Conservation (phyloP, 37 sponge, comb jelly and placozoan genomes). For the Cliona cf. orientalis region DNA sequence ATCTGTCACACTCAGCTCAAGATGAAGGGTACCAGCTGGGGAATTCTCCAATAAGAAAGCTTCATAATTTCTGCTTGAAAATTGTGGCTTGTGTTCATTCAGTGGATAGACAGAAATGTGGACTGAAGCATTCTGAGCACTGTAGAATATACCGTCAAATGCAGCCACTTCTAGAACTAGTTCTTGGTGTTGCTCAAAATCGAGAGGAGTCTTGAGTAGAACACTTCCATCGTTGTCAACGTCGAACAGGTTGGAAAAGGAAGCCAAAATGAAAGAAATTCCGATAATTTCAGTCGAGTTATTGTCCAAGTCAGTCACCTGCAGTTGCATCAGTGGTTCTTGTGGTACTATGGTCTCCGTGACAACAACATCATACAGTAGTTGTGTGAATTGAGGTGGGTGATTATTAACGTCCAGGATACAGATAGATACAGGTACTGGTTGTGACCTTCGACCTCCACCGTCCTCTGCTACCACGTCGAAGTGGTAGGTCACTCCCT, state of each 20-base stretch:
- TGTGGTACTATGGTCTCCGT: slow-evolving; percentile 36
- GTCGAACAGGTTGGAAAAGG: slow-evolving; percentile 19
- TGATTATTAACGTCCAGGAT: not conserved
- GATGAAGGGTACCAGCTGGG: slow-evolving; percentile 21
- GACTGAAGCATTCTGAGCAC: slow-evolving; percentile 32
- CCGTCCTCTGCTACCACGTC: slow-evolving; percentile 57
- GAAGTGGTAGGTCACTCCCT: slow-evolving; percentile 12
- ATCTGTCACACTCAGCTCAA: slow-evolving; percentile 50
- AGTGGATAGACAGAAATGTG: slow-evolving; percentile 48
- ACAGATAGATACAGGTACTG: slow-evolving; percentile 47
- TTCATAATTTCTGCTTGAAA: slow-evolving; percentile 34
- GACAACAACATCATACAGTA: slow-evolving; percentile 44
- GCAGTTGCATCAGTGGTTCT: slow-evolving; percentile 12
- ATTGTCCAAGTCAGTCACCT: not conserved
- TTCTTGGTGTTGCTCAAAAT: slow-evolving; percentile 60
- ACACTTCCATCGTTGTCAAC: slow-evolving; percentile 49
- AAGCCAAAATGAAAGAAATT: slow-evolving; percentile 8
- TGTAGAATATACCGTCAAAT: slow-evolving; percentile 43
- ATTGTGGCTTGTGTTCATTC: slow-evolving; percentile 69
- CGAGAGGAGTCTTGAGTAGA: slow-evolving; percentile 42
- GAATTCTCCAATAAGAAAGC: slow-evolving; percentile 38
- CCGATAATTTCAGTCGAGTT: not conserved
- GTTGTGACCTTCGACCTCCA: slow-evolving; percentile 40
- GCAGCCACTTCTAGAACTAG: slow-evolving; percentile 29
- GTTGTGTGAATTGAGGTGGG: slow-evolving; percentile 20